Base-by-base conservation (phyloP, 2,797 vertebrate species). In the Myiotriccus ornatus region DNA sequence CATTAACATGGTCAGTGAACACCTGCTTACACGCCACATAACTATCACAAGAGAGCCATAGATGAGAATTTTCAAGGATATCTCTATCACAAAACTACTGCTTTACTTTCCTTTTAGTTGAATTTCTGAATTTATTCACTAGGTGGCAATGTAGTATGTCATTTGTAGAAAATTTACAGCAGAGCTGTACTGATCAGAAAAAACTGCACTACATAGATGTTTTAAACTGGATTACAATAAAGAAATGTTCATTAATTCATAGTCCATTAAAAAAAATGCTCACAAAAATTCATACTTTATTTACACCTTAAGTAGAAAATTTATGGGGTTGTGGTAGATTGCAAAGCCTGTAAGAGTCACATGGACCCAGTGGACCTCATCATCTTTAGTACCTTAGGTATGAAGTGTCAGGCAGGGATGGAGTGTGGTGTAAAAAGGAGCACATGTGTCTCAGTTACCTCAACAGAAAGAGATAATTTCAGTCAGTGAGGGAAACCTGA, bases 61-160 rank as follows among this genome's bases (percentile, higher is more conserved):
- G 15, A 41, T 22, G 27, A 2, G 21, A 89, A 37, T 53, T 71
- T 80, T 78, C 32, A 52, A 73, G 64, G 16, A 20, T 46, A 6
- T 10, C 5, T 47, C 1, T 59, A 6, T 71, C 21, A 15, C 65
- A 44, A 82, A 87, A 39, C 47, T 41, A 23, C 17, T 30, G 25
- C 17, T 39, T 4, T 59, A 23, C 4, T 2, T 6, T 30, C 44
- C 2, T 1, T 35, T 84, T 59, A 44, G 25, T 47, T 84, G 83
- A 56, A 93, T 88, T 95, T 92, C 62, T 43, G 15, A n/a, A 21
- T 86, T 84, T 79, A 14, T 65, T 95, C 96, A 59, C 94, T 79
- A 95, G 96, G 59, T 96, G 96, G 95, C 94, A 91, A 39, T 92
- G 63, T 32, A 53, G 92, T 18, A 81, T 49, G 70, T n/a, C 2